Conservation (phyloP, 1,140 invertebrate genomes). For the Apis florea region DNA sequence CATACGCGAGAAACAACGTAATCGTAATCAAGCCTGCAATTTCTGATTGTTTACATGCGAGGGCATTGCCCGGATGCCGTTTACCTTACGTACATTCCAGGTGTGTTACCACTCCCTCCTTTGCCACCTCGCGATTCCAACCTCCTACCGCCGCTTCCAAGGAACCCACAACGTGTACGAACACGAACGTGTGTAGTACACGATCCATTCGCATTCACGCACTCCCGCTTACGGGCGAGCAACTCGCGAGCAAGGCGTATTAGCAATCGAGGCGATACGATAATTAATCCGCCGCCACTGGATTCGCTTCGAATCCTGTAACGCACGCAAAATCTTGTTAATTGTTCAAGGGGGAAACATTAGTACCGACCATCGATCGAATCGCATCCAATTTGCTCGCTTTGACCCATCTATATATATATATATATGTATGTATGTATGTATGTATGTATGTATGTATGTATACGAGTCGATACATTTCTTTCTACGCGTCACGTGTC, state of each 20-base stretch:
- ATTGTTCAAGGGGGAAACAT: too few relatives aligned
- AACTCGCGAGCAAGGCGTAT: neutral
- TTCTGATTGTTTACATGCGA: conserved; percentile 79
- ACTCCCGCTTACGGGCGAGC: neutral
- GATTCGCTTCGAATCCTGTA: too few relatives aligned
- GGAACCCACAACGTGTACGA: conserved; percentile 21
- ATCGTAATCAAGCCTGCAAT: conserved; percentile 67
- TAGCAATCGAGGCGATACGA: neutral
- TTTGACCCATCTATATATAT: too few relatives aligned
- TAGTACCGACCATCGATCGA: too few relatives aligned
- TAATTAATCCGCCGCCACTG: too few relatives aligned
- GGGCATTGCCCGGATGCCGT: conserved; percentile 79
- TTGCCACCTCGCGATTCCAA: conserved; percentile 40
- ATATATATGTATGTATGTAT: too few relatives aligned
- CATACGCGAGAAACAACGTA: conserved; percentile 44
- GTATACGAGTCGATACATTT: neutral
- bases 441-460: too few relatives aligned
- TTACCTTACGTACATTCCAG: conserved; percentile 76
- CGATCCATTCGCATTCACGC: neutral
- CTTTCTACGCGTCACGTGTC: neutral
- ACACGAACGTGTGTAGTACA: conserved; percentile 6
- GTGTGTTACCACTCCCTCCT: conserved; percentile 61
- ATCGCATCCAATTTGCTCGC: too few relatives aligned
- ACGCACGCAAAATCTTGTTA: too few relatives aligned
- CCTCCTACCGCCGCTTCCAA: conserved; percentile 43